Conservation (phyloP, 1,140 invertebrate genomes). For the Drosophila lini region DNA sequence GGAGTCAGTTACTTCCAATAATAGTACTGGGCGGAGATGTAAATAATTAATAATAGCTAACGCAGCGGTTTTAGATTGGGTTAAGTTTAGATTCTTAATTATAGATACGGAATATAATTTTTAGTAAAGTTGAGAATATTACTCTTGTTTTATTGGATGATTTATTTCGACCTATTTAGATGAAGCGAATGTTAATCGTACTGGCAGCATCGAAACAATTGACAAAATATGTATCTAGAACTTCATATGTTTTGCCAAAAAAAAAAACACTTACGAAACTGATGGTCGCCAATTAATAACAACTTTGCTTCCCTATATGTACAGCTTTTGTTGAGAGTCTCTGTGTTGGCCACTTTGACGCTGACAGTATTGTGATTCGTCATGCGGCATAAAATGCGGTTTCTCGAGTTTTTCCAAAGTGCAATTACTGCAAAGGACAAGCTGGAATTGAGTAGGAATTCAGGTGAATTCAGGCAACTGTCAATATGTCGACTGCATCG, state of each 20-base stretch:
- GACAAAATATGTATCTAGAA: too few relatives aligned
- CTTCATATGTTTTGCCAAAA: too few relatives aligned
- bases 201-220: too few relatives aligned
- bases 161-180: too few relatives aligned
- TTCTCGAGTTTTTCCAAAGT: neutral
- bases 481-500: slow-evolving; percentile 20
- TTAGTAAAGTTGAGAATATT: neutral
- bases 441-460: neutral
- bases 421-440: slow-evolving; percentile 28
- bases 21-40: neutral
- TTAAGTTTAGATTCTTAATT: neutral
- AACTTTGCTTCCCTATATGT: neutral
- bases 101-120: neutral
- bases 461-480: slow-evolving; percentile 8
- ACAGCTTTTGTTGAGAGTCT: neutral
- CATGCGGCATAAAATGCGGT: neutral
- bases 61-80: too few relatives aligned
- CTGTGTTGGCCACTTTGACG: slow-evolving; percentile 6
- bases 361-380: slow-evolving; percentile 12
- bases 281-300: too few relatives aligned
- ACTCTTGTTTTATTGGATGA: neutral
- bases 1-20: too few relatives aligned
- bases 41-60: neutral
- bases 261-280: too few relatives aligned
- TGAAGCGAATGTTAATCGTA: too few relatives aligned